Evolutionary conservation across 1,140 invertebrate genomes (phyloP).

Genomic region (Scaptomyza graminum): DNA sequence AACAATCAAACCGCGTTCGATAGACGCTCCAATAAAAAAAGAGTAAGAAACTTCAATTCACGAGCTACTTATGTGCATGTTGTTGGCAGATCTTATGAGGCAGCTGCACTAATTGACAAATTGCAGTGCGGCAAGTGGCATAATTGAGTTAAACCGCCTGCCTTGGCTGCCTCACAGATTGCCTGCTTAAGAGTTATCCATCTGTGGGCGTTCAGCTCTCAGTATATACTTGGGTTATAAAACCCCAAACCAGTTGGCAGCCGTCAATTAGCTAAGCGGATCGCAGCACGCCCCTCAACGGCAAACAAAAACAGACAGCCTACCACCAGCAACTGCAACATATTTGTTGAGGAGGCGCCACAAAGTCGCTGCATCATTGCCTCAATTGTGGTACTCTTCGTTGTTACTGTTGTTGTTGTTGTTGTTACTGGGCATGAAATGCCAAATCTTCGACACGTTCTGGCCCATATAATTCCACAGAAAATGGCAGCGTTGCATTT

Average conservation of each 20-base stretch:
- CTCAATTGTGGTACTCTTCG: constrained; percentile 20
- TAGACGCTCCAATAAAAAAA: not conserved
- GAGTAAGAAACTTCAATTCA: constrained; percentile 21
- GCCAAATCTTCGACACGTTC: constrained; percentile 76
- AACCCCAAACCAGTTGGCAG: constrained; percentile 59
- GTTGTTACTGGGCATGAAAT: constrained; percentile 47
- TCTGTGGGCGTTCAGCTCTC: constrained; percentile 34
- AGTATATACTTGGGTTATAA: constrained; percentile 6
- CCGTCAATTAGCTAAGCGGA: constrained; percentile 77
- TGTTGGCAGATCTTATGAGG: not conserved
- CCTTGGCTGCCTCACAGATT: not conserved
- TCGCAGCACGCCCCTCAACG: constrained; percentile 49
- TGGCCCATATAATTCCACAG: constrained; percentile 61
- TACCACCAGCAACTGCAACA: constrained; percentile 32
- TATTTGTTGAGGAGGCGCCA: constrained; percentile 62
- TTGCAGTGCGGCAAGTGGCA: constrained; percentile 71
- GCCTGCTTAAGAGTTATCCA: constrained; percentile 36
- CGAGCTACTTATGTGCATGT: not conserved
- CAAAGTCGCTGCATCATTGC: constrained; percentile 69
- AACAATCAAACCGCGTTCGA: constrained; percentile 15
- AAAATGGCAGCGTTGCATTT: constrained; percentile 49
- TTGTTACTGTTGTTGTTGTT: not conserved
- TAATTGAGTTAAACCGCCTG: constrained; percentile 62
- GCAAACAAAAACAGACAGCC: not conserved
- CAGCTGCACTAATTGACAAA: constrained; percentile 68